Evolutionary conservation across 2,888 invertebrate genomes (phyloP).

Genomic region (Ectemnius lituratus): DNA sequence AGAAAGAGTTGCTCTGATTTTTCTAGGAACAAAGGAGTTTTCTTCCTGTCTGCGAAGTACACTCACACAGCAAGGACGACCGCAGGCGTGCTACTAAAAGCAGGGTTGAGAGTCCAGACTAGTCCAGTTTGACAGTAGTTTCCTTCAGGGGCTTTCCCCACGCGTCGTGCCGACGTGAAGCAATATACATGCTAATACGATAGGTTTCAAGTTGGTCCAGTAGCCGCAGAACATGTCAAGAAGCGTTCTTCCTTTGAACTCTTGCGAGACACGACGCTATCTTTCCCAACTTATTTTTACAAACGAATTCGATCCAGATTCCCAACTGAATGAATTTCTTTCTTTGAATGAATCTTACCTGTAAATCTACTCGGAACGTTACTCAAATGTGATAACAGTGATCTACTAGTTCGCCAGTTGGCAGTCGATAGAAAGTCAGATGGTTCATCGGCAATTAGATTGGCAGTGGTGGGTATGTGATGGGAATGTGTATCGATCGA

Average conservation of each 20-base stretch:
- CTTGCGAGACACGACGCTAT: neutral
- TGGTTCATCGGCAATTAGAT: no score
- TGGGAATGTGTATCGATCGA: conserved; percentile 12
- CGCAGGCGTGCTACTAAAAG: conserved; percentile 44
- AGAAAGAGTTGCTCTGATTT: conserved; percentile 18
- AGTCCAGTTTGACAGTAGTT: conserved; percentile 40
- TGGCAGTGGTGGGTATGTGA: no score
- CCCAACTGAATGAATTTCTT: no score
- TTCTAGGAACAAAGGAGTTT: conserved; percentile 29
- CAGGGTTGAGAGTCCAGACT: conserved; percentile 17
- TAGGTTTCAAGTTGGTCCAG: conserved; percentile 48
- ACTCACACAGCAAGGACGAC: neutral
- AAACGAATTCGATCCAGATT: no score
- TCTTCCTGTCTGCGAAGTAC: conserved; percentile 27
- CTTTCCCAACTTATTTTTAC: no score
- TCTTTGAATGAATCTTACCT: no score
- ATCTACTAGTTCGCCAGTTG: no score
- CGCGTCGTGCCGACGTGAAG: conserved; percentile 62
- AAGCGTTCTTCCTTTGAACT: conserved; percentile 40
- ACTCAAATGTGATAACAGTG: no score
- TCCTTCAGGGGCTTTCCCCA: conserved; percentile 47
- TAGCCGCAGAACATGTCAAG: conserved; percentile 48
- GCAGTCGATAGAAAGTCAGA: no score
- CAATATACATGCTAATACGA: conserved; percentile 67
- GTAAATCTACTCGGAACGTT: no score